phyloP scores from a whole-genome alignment of 2,888 invertebrate genomes.

The Crematogaster levior region DNA sequence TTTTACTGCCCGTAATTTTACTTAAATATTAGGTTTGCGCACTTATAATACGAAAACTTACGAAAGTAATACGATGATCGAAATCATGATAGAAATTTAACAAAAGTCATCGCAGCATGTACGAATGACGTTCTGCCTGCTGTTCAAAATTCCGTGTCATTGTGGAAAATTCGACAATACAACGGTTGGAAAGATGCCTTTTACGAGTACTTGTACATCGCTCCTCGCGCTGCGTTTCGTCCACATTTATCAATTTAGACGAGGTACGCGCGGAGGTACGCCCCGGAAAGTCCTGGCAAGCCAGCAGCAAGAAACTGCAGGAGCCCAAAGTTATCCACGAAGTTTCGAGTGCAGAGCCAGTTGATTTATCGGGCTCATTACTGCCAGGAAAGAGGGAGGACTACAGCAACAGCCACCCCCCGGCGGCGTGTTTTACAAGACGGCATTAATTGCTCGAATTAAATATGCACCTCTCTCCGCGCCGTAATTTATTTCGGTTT shows the following conservation, averaged over 20 bases:
- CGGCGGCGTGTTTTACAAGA: slow-evolving; percentile 85
- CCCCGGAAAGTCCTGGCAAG: slow-evolving; percentile 53
- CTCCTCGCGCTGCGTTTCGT: slow-evolving; percentile 46
- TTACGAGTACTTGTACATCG: slow-evolving; percentile 30
- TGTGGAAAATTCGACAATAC: not conserved
- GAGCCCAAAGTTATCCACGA: slow-evolving; percentile 82
- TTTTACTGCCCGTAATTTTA: slow-evolving; percentile 5
- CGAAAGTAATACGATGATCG: not conserved
- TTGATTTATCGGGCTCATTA: slow-evolving; percentile 86
- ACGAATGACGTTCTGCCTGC: not conserved
- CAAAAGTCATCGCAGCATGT: not conserved
- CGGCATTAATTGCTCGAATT: slow-evolving; percentile 86
- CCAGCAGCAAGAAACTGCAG: slow-evolving; percentile 71
- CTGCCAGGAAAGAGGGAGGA: slow-evolving; percentile 80
- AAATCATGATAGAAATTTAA: not conserved
- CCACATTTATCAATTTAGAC: slow-evolving; percentile 61
- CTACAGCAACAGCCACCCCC: slow-evolving; percentile 81
- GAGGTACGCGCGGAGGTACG: slow-evolving; percentile 31
- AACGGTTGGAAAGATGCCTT: not conserved
- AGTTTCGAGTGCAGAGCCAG: slow-evolving; percentile 84
- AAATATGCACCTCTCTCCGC: slow-evolving; percentile 85
- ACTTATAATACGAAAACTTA: not conserved
- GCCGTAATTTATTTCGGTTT: slow-evolving; percentile 85
- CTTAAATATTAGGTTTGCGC: not conserved
- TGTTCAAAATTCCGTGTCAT: not conserved